phyloP scores from a whole-genome alignment of 92 coral and sea anemone species.

The Phenganax marumi region DNA sequence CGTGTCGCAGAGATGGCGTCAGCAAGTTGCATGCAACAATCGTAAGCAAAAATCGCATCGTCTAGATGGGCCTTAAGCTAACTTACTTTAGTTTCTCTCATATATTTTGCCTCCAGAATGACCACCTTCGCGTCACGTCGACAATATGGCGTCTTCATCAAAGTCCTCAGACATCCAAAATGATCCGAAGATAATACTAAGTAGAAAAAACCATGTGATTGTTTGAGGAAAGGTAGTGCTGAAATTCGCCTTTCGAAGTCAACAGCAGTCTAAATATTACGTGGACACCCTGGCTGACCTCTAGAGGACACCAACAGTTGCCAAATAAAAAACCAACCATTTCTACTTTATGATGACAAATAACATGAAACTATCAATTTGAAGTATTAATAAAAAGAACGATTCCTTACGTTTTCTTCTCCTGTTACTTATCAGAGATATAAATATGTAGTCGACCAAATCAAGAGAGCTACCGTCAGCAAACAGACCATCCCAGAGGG shows the following conservation, averaged over 20 bases:
- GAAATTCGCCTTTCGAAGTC: too few species aligned
- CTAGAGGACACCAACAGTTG: too few species aligned
- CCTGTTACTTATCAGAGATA: slow-evolving; percentile 80
- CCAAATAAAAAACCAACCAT: too few species aligned
- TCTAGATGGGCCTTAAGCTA: too few species aligned
- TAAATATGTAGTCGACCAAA: slow-evolving; percentile 81
- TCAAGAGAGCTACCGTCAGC: slow-evolving; percentile 89
- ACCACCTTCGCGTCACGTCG: slow-evolving; percentile 32
- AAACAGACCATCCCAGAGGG: slow-evolving; percentile 94
- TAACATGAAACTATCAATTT: too few species aligned
- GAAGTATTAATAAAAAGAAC: too few species aligned
- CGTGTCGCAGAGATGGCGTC: too few species aligned
- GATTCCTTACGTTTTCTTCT: slow-evolving; percentile 79
- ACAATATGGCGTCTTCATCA: slow-evolving; percentile 40
- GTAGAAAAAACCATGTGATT: neutral
- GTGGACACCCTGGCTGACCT: too few species aligned
- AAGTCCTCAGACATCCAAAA: slow-evolving; percentile 34
- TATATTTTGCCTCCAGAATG: slow-evolving; percentile 26
- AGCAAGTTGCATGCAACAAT: too few species aligned
- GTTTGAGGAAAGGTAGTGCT: neutral
- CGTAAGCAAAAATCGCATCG: too few species aligned
- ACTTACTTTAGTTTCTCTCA: slow-evolving; percentile 33
- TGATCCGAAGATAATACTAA: slow-evolving; percentile 41
- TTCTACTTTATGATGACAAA: too few species aligned
- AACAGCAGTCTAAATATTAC: too few species aligned